Conservation (phyloP, 1,140 invertebrate genomes). For the Odontomachus brunneus region DNA sequence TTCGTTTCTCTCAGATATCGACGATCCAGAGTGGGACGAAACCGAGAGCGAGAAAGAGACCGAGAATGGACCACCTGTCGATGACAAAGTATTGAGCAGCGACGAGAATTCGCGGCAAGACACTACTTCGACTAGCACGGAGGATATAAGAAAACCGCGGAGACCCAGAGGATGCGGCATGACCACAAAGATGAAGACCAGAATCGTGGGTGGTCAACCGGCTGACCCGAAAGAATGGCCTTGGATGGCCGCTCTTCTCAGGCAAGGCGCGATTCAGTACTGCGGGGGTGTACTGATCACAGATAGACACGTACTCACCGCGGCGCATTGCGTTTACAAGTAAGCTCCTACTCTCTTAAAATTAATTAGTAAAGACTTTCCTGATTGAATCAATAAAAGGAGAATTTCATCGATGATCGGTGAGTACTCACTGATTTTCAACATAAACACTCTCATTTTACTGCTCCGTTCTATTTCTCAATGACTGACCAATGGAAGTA, state of each 20-base stretch:
- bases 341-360: no score
- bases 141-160: slow-evolving; percentile 63
- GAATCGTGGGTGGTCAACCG: slow-evolving; percentile 88
- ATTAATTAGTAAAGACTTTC: no score
- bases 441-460: no score
- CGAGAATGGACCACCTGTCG: neutral
- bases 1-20: slow-evolving; percentile 23
- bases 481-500: no score
- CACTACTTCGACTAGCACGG: neutral
- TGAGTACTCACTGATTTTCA: no score
- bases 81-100: neutral
- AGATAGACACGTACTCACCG: slow-evolving; percentile 91
- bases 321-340: slow-evolving; percentile 89
- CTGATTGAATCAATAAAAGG: no score
- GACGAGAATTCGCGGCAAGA: neutral
- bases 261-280: slow-evolving; percentile 86
- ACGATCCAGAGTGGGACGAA: slow-evolving; percentile 18
- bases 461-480: no score
- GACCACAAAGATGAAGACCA: slow-evolving; percentile 85
- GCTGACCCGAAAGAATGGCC: slow-evolving; percentile 91
- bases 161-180: slow-evolving; percentile 88
- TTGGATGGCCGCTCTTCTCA: slow-evolving; percentile 92
- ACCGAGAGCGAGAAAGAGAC: neutral
- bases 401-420: no score
- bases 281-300: slow-evolving; percentile 93